Percentiles rank a stretch among this genome's conserved stretches.
Conservation (phyloP, 1,140 invertebrate species). For the Charaxes varanes region DNA sequence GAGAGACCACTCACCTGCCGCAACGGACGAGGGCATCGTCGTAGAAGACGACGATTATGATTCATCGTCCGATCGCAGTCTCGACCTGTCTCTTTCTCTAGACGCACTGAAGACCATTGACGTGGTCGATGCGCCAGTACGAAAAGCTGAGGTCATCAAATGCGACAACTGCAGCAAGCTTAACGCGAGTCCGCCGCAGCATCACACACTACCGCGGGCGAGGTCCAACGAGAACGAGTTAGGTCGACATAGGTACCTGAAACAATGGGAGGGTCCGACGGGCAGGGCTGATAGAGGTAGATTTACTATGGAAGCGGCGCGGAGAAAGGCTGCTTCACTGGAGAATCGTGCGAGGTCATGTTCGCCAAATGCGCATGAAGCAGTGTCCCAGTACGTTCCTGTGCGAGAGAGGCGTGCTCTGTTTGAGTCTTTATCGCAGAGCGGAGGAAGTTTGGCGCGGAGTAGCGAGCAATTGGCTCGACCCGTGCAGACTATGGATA, state of each 20-base stretch:
- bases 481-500: conserved; percentile 30
- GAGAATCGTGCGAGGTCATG: conserved; percentile 61
- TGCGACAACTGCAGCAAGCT: conserved; percentile 65
- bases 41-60: conserved; percentile 71
- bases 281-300: conserved; percentile 52
- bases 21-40: conserved; percentile 69
- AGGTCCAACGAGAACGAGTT: conserved; percentile 47
- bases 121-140: conserved; percentile 49
- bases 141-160: conserved; percentile 55
- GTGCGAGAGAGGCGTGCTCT: conserved; percentile 54
- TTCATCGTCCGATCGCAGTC: conserved; percentile 69
- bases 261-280: conserved; percentile 57
- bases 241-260: conserved; percentile 58
- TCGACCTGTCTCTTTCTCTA: conserved; percentile 60
- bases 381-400: conserved; percentile 52
- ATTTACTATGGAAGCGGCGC: conserved; percentile 52
- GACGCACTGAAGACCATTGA: conserved; percentile 58
- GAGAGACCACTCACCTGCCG: conserved; percentile 60
- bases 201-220: conserved; percentile 59
- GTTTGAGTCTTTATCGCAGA: conserved; percentile 57
- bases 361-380: conserved; percentile 59
- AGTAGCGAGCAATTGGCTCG: conserved; percentile 60
- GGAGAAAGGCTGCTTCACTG: conserved; percentile 52
- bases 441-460: conserved; percentile 44
- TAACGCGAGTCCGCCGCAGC: conserved; percentile 40